phyloP scores from a whole-genome alignment of 2,888 invertebrate genomes.

The Theristus sp. region DNA sequence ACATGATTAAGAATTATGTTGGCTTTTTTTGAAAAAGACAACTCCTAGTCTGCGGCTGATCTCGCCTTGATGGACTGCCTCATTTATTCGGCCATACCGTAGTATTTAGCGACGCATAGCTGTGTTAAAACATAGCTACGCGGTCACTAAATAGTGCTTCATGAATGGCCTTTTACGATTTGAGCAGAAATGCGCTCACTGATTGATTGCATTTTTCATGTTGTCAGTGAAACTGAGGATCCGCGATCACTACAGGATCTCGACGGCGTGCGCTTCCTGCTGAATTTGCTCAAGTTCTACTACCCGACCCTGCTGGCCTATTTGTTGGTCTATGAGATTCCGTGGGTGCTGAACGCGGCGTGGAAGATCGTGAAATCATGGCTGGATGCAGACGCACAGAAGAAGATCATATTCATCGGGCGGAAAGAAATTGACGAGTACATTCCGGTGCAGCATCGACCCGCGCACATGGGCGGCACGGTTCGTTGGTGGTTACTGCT shows the following conservation, averaged over 20 bases:
- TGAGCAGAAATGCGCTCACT: no score
- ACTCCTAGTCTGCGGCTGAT: no score
- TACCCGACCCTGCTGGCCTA: slow-evolving; percentile 17
- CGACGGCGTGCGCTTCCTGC: slow-evolving; percentile 20
- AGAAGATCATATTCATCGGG: slow-evolving; percentile 7
- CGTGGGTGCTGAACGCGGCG: slow-evolving; percentile 16
- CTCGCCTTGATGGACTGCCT: no score
- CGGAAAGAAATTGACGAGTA: slow-evolving; percentile 11
- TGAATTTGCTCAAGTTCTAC: slow-evolving; percentile 20
- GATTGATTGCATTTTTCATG: no score
- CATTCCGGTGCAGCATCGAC: slow-evolving; percentile 13
- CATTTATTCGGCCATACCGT: no score
- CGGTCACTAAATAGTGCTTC: no score
- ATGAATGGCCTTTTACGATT: no score
- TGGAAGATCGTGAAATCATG: slow-evolving; percentile 16
- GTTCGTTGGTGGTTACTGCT: slow-evolving; percentile 8
- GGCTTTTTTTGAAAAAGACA: no score
- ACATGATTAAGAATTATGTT: no score
- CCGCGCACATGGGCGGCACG: slow-evolving; percentile 16
- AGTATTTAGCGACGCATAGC: no score
- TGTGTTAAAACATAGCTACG: no score
- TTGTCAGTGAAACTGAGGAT: neutral
- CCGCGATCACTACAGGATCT: slow-evolving; percentile 14
- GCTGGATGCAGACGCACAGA: slow-evolving; percentile 9
- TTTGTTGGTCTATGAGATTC: slow-evolving; percentile 10